Percentiles rank a stretch among this genome's conserved stretches.
phyloP scores from a whole-genome alignment of 1,140 invertebrate species.

The Helicorthomorpha holstii region DNA sequence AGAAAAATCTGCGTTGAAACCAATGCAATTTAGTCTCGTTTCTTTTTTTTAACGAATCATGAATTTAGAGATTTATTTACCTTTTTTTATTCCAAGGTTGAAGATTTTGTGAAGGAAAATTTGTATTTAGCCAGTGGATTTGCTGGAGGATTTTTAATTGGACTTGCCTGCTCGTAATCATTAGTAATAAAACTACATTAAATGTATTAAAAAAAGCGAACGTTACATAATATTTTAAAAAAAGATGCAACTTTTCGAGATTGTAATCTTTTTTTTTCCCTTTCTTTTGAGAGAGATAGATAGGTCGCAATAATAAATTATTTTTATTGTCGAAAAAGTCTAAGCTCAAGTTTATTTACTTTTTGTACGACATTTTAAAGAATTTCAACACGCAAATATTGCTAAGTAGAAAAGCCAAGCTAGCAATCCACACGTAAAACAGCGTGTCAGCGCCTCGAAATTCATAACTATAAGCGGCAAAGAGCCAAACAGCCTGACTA shows the following conservation, averaged over 20 bases:
- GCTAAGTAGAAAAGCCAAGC: constrained; percentile 54
- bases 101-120: constrained; percentile 52
- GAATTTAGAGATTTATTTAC: too few relatives aligned
- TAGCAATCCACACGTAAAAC: constrained; percentile 54
- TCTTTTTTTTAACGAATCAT: too few relatives aligned
- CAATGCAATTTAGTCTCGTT: too few relatives aligned
- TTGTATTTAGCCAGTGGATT: constrained; percentile 60
- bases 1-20: too few relatives aligned
- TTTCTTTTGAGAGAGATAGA: background rate
- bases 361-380: constrained; percentile 28
- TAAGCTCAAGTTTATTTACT: background rate
- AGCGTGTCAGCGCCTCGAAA: constrained; percentile 72
- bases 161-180: constrained; percentile 52
- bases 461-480: constrained; percentile 77
- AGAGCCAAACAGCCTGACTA: constrained; percentile 71
- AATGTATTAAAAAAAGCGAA: background rate
- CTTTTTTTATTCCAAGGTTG: too few relatives aligned
- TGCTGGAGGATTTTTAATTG: constrained; percentile 67
- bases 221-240: background rate
- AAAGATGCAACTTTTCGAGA: background rate
- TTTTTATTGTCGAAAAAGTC: background rate
- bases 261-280: background rate
- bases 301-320: background rate
- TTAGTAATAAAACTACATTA: too few relatives aligned
- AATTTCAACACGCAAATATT: constrained; percentile 54